Evolutionary conservation across 2,113 vertebrate species (phyloP), one percentile per base, ranked within the genome.

Genomic region (Halcyon malimbica): DNA sequence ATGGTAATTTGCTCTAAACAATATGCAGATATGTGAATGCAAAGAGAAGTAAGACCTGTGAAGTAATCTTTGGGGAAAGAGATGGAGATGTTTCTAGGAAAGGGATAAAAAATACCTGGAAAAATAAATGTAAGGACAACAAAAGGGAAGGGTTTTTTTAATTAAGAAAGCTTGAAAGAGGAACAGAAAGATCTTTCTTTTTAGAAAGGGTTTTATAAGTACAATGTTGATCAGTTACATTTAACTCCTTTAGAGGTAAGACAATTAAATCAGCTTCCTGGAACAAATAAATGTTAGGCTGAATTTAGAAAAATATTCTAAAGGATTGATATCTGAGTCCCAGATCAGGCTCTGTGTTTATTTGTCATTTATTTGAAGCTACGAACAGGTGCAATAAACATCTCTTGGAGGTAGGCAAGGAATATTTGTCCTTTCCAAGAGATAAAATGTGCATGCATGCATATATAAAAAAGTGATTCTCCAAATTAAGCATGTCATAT

Each of bases 401-500:
- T 64, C 54, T 78, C 25, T 11, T 51, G 31, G 21, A 74, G 46
- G 48, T 46, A 7, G 6, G 15, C 23, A 83, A 90, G 25, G 80
- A 88, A 89, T 81, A 86, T 77, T 74, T 93, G 54, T 91, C 54
- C 42, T 94, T 88, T 93, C 46, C 21, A 79, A 90, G 20, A 83
- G 39, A 90, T 53, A 93, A 90, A 93, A 89, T 77, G 48, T 63
- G 23, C 20, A 8, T 59, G 35, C 33, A 85, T 70, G 54, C 29
- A 59, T 86, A 64, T 56, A 87, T 76, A 92, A 85, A 78, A 82
- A 83, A 90, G 35, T 67, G 54, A 80, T 94, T 90, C 41, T 90
- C 46, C 76, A 90, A 86, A 95, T 94, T 94, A 94, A 82, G 77
- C 35, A 53, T 78, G 56, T 83, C 88, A 86, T 74, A 94, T 68